These are phyloP conservation scores for Lysiphlebus fabarum DNA, from an alignment of 1,140 invertebrate genomes.

Conservation along the genomic window DNA sequence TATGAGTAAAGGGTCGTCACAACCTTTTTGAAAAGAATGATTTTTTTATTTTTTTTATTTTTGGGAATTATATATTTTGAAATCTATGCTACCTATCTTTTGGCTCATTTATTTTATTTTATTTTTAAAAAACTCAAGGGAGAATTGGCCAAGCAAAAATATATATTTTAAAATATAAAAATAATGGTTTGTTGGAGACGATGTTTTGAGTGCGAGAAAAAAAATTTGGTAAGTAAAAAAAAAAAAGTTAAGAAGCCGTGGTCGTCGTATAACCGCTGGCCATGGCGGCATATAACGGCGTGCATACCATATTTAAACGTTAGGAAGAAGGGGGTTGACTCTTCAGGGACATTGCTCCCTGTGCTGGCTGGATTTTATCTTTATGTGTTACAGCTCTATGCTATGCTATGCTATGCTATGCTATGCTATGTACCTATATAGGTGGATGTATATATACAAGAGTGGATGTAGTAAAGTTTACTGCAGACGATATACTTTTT, in stretches of 20 bases:
- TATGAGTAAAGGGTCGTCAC: background rate
- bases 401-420: conserved; percentile 19
- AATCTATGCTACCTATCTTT: too few species aligned
- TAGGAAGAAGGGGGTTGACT: conserved; percentile 46
- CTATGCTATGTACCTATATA: too few species aligned
- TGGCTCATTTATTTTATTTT: too few species aligned
- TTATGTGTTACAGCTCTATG: conserved; percentile 17
- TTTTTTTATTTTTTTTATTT: too few species aligned
- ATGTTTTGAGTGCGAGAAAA: conserved; percentile 7
- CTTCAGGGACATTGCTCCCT: conserved; percentile 50
- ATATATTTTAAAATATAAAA: conserved; percentile 8
- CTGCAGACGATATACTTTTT: too few species aligned
- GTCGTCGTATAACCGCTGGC: conserved; percentile 36
- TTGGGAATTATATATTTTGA: too few species aligned
- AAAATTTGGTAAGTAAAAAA: conserved; percentile 19
- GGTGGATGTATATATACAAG: too few species aligned
- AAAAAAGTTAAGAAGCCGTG: conserved; percentile 29
- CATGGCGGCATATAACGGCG: conserved; percentile 44
- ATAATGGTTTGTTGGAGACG: background rate
- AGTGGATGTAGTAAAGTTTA: too few species aligned
- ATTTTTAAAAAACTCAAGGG: background rate
- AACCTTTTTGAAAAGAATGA: too few species aligned
- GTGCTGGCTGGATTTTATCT: conserved; percentile 35
- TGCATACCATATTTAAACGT: conserved; percentile 47
- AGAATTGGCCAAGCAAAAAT: background rate